Evolutionary conservation across 2,113 vertebrate genomes (phyloP).

Genomic region (Brachionichthys hirsutus): DNA sequence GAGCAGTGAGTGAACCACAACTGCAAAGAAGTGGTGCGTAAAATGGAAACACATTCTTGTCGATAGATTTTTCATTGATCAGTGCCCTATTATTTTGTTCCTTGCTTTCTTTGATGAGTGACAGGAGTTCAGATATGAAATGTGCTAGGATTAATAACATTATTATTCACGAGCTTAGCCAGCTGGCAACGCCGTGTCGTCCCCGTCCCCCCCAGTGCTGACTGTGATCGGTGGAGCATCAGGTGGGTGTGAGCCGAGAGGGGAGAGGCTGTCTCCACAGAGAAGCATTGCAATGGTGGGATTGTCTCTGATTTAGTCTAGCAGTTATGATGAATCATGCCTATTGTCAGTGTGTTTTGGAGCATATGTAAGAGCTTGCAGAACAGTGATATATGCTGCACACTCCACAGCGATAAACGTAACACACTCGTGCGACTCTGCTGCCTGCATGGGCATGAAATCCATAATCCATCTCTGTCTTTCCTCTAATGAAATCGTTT

Average conservation of each 20-base stretch:
- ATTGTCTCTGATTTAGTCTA: constrained; percentile 50
- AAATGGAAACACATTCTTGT: too few species aligned
- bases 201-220: constrained; percentile 22
- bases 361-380: constrained; percentile 67
- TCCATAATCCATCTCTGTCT: not conserved
- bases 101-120: not conserved
- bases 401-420: constrained; percentile 14
- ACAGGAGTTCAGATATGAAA: not conserved
- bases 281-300: constrained; percentile 53
- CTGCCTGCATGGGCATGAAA: not conserved
- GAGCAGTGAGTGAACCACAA: too few species aligned
- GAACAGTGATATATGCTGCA: constrained; percentile 33
- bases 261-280: constrained; percentile 63
- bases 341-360: constrained; percentile 55
- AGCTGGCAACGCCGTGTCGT: constrained; percentile 32
- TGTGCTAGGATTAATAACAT: constrained; percentile 4
- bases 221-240: constrained; percentile 41
- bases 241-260: constrained; percentile 70
- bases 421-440: constrained; percentile 21
- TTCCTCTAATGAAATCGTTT: constrained; percentile 2
- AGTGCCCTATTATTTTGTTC: too few species aligned
- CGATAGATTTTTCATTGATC: too few species aligned
- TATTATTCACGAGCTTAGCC: constrained; percentile 14
- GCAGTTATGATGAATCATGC: constrained; percentile 50
- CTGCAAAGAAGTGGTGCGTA: too few species aligned